Evolutionary conservation across 2,888 invertebrate genomes (phyloP).

Genomic region (Megastigmus dorsalis): DNA sequence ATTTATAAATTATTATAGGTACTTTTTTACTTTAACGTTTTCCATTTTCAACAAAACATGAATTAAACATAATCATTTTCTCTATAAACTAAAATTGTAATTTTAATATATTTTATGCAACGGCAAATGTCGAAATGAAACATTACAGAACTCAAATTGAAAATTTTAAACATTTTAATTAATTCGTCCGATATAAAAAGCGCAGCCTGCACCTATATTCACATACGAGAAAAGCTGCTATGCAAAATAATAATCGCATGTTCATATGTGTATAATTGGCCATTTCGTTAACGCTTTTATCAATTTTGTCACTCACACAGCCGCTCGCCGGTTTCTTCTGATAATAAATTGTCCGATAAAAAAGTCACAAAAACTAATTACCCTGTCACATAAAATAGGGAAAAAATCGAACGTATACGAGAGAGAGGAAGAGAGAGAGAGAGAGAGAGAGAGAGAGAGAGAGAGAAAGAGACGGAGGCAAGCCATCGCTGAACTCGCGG

Average conservation of each 20-base stretch:
- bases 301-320: background rate
- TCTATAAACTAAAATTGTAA: no score
- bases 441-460: background rate
- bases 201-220: no score
- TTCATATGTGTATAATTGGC: conserved; percentile 7
- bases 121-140: background rate
- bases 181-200: no score
- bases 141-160: background rate
- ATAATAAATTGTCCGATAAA: conserved; percentile 19
- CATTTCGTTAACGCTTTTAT: background rate
- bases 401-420: no score
- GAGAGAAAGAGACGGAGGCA: background rate
- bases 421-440: background rate
- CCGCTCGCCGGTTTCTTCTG: background rate
- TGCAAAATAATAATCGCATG: background rate
- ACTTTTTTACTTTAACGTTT: no score
- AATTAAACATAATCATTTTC: no score
- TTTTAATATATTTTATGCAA: background rate
- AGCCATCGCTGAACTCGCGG: background rate
- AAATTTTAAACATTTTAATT: no score
- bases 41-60: no score
- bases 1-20: no score
- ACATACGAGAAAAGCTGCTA: no score
- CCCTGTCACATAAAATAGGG: conserved; percentile 9
- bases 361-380: conserved; percentile 35